Base-by-base conservation (phyloP, 1,140 invertebrate species). In the Temnothorax longispinosus region DNA sequence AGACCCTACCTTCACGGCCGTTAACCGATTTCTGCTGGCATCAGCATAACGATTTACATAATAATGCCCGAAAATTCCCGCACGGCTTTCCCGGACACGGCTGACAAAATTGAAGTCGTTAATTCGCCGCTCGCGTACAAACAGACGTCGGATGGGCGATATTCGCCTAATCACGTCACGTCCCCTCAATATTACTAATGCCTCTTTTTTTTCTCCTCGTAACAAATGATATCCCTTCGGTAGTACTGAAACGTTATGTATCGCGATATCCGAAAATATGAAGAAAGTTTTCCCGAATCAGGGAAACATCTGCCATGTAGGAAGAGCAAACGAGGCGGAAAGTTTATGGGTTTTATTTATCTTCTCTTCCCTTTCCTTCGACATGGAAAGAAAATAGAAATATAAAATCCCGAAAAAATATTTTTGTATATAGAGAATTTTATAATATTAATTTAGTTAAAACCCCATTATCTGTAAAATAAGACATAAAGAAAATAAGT, bases 21-120 rank as follows among this genome's bases (percentile, higher is more conserved):
- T 47, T 54, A 41, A 47, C 44, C 11, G 38, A 82, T 52, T 84
- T 84, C 38, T n/a, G 60, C 21, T 44, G 35, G 13, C 58, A 32
- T 65, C 82, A 54, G 50, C 74, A 47, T 21, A 67, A 54, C 74
- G 38, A 85, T 85, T 85, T 85, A 18, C 81, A 85, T 85, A 85
- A 78, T 78, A 54, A 65, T 58, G 15, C 82, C 21, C 44, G 74
- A 64, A 85, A 78, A 85, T 78, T 76, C 8, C 47, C 21, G 21
- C 72, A 13, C 38, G 21, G 27, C n/a, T 62, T 75, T 58, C 41
- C 44, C 38, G 3, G 15, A 54, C 41, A 65, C 41, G 74, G 11
- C n/a, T 35, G 35, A 32, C 47, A 58, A 78, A 78, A 78, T 85
- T 85, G 82, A 78, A 54, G 27, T 77, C 74, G 50, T 77, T 85